These are phyloP conservation scores for Oreochromis aureus DNA, from an alignment of 2,113 vertebrate genomes.

Conservation along the genomic window DNA sequence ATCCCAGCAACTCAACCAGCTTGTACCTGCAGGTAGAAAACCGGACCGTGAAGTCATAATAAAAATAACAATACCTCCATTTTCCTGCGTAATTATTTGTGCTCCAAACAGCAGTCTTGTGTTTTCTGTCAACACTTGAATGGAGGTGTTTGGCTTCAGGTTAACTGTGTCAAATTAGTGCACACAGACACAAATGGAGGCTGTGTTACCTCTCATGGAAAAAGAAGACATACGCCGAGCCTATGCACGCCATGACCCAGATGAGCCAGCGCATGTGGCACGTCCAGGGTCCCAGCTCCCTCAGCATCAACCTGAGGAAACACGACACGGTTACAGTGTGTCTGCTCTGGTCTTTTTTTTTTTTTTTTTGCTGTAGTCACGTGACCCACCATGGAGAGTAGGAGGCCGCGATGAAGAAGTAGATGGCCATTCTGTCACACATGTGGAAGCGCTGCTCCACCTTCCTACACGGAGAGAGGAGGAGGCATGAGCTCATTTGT, in stretches of 20 bases:
- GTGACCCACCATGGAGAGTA: constrained; percentile 89
- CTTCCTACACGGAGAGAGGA: constrained; percentile 55
- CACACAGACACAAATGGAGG: background rate
- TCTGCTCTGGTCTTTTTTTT: background rate
- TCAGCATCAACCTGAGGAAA: constrained; percentile 79
- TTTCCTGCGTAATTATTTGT: background rate
- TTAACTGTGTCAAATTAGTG: background rate
- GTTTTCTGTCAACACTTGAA: constrained; percentile 18
- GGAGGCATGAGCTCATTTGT: background rate
- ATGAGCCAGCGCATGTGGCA: constrained; percentile 91
- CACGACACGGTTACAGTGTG: background rate
- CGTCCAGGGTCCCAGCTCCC: constrained; percentile 86
- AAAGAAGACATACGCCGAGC: constrained; percentile 83
- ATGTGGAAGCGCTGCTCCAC: constrained; percentile 90
- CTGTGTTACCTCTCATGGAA: constrained; percentile 84
- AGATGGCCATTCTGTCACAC: constrained; percentile 92
- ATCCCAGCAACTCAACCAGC: constrained; percentile 86
- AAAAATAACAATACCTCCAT: background rate
- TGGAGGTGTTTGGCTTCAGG: background rate
- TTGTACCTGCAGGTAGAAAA: constrained; percentile 80
- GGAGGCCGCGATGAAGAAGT: constrained; percentile 91
- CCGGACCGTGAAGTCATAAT: background rate
- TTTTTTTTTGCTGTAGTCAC: background rate
- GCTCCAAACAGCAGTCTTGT: background rate
- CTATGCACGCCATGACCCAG: constrained; percentile 85